Percentiles rank a stretch among this genome's conserved stretches.
These are phyloP conservation scores for Arrhamphus sclerolepis DNA, from an alignment of 2,797 vertebrate species.

Conservation along the genomic window DNA sequence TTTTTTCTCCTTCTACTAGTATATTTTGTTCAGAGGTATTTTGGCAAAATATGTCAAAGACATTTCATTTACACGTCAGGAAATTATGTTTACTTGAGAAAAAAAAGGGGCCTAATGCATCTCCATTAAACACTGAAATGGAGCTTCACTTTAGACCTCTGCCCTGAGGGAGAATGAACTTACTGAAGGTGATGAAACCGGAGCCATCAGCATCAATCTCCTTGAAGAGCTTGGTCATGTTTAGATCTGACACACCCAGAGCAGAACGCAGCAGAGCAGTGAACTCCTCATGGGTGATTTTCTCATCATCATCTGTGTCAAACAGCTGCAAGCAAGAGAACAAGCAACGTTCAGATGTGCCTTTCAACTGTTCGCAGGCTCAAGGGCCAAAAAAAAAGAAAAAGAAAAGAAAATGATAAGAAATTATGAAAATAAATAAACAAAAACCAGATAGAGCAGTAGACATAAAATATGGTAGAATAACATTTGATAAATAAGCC, in stretches of 20 bases:
- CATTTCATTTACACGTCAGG: too few relatives aligned
- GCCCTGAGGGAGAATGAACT: slow-evolving; percentile 55
- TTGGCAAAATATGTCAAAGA: too few relatives aligned
- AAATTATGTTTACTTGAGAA: too few relatives aligned
- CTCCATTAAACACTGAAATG: neutral
- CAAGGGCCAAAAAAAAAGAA: too few relatives aligned
- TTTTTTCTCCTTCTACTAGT: too few relatives aligned
- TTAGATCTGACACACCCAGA: slow-evolving; percentile 88
- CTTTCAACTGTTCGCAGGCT: neutral
- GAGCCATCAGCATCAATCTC: slow-evolving; percentile 90
- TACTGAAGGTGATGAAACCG: slow-evolving; percentile 88
- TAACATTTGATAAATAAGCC: neutral
- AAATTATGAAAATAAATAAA: neutral
- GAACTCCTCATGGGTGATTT: slow-evolving; percentile 89
- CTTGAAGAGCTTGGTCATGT: slow-evolving; percentile 89
- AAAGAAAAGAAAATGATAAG: too few relatives aligned
- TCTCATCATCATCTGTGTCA: slow-evolving; percentile 90
- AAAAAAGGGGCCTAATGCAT: too few relatives aligned
- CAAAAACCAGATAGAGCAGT: neutral
- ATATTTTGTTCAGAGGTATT: too few relatives aligned
- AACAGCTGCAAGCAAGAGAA: slow-evolving; percentile 84
- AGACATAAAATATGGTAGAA: neutral
- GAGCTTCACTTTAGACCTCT: neutral
- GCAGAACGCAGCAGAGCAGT: slow-evolving; percentile 87
- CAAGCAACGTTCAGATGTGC: neutral